Percentiles rank a stretch among this genome's conserved stretches.
Evolutionary conservation across 1,140 invertebrate genomes (phyloP).

Genomic region (Bombus sibiricus): DNA sequence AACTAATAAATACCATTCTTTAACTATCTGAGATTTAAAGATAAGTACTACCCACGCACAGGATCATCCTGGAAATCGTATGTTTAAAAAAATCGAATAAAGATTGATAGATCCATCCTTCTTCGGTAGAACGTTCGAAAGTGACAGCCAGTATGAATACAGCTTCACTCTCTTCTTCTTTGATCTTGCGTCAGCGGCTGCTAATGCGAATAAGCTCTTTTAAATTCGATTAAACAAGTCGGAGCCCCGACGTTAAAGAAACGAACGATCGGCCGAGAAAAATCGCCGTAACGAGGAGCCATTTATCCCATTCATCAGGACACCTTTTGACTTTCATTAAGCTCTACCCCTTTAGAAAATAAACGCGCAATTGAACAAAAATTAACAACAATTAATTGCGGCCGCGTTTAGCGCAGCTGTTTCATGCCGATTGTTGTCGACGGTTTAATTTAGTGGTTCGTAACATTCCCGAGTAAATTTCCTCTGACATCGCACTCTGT

Average conservation of each 20-base stretch:
- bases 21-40: no score
- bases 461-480: conserved; percentile 30
- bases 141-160: conserved; percentile 18
- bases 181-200: conserved; percentile 25
- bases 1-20: no score
- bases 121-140: neutral
- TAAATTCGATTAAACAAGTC: conserved; percentile 34
- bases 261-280: neutral
- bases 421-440: neutral
- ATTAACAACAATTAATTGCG: conserved; percentile 21
- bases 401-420: conserved; percentile 14
- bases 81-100: neutral
- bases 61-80: no score
- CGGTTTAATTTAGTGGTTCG: conserved; percentile 37
- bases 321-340: conserved; percentile 41
- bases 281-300: conserved; percentile 16
- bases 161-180: conserved; percentile 6
- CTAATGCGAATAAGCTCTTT: conserved; percentile 25
- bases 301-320: conserved; percentile 33
- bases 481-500: neutral
- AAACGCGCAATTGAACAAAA: conserved; percentile 29
- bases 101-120: neutral
- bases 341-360: conserved; percentile 16
- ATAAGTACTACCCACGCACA: no score
- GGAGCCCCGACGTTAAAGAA: neutral